These are phyloP conservation scores for Malthinus flaveolus DNA, from an alignment of 2,888 invertebrate species.

Conservation along the genomic window DNA sequence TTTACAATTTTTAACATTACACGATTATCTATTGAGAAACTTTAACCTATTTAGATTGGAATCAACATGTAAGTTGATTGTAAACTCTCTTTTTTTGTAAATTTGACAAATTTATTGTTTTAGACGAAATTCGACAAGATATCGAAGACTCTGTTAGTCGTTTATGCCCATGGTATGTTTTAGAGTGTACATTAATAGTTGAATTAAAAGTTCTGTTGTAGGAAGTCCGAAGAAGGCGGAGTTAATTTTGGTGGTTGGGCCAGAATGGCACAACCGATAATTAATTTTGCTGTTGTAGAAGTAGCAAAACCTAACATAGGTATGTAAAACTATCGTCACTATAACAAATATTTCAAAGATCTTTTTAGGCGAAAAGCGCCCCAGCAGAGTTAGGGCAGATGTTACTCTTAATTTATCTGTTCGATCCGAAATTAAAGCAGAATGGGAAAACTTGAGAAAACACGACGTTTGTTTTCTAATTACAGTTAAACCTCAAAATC, in stretches of 20 bases:
- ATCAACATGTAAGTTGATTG: slow-evolving; percentile 82
- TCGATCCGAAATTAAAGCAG: slow-evolving; percentile 86
- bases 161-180: slow-evolving; percentile 86
- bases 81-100: not conserved
- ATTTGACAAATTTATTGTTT: slow-evolving; percentile 42
- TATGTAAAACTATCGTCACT: slow-evolving; percentile 19
- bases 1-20: slow-evolving; percentile 95
- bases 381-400: slow-evolving; percentile 94
- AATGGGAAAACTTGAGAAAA: slow-evolving; percentile 96
- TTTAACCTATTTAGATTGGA: slow-evolving; percentile 97
- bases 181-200: not conserved
- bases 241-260: slow-evolving; percentile 98
- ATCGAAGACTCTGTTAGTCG: slow-evolving; percentile 96
- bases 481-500: slow-evolving; percentile 82
- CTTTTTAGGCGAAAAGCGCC: slow-evolving; percentile 80
- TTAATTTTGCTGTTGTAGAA: slow-evolving; percentile 92
- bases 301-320: slow-evolving; percentile 87
- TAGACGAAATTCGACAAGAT: slow-evolving; percentile 97
- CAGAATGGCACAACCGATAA: slow-evolving; percentile 95
- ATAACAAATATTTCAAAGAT: not conserved
- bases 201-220: slow-evolving; percentile 43
- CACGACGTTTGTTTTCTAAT: slow-evolving; percentile 98
- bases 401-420: slow-evolving; percentile 91
- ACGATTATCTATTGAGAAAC: slow-evolving; percentile 96
- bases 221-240: slow-evolving; percentile 83